These are phyloP conservation scores for Antennarius striatus DNA, from an alignment of 2,113 vertebrate species.

Conservation along the genomic window DNA sequence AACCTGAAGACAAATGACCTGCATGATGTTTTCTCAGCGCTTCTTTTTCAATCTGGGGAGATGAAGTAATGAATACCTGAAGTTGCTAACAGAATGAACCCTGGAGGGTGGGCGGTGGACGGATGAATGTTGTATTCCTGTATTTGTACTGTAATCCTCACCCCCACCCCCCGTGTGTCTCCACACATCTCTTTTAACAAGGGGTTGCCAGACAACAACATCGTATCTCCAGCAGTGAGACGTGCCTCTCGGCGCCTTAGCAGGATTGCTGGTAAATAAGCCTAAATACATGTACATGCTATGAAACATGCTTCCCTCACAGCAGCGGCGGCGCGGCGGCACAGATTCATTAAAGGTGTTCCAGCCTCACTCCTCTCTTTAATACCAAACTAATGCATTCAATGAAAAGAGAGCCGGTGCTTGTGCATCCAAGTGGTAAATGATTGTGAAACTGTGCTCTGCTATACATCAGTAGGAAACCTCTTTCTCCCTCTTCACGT, in stretches of 20 bases:
- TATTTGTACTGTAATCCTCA: conserved; percentile 18
- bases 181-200: conserved; percentile 45
- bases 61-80: conserved; percentile 18
- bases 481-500: neutral
- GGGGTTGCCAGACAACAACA: conserved; percentile 68
- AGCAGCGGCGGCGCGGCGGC: conserved; percentile 42
- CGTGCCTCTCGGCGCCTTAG: conserved; percentile 62
- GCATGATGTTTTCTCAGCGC: conserved; percentile 8
- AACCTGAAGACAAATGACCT: conserved; percentile 36
- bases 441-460: conserved; percentile 31
- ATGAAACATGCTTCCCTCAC: conserved; percentile 54
- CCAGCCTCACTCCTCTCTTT: conserved; percentile 29
- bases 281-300: conserved; percentile 67
- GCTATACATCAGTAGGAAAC: neutral
- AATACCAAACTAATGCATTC: conserved; percentile 27
- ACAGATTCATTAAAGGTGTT: conserved; percentile 53
- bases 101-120: conserved; percentile 25
- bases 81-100: conserved; percentile 32
- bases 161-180: neutral
- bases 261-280: conserved; percentile 70
- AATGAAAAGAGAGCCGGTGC: conserved; percentile 35
- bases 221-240: conserved; percentile 69
- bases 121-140: conserved; percentile 33
- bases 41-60: conserved; percentile 32
- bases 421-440: conserved; percentile 44